Percentiles rank a stretch among this genome's conserved stretches.
Conservation (phyloP, 1,140 invertebrate species). For the Zaprionus vittiger region DNA sequence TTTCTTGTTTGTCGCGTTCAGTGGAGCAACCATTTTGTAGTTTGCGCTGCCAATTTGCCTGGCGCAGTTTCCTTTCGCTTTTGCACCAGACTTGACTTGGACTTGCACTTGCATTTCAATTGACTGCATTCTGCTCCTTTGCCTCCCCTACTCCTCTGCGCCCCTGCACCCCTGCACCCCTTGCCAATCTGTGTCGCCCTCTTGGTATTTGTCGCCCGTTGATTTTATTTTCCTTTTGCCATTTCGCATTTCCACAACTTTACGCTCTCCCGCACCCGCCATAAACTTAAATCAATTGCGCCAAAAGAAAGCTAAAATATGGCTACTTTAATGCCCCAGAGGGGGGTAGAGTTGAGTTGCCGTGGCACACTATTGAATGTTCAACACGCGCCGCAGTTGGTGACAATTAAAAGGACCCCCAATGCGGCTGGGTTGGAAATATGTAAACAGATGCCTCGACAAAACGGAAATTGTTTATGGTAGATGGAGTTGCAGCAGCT, state of each 20-base stretch:
- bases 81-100: constrained; percentile 51
- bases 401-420: constrained; percentile 50
- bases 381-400: constrained; percentile 41
- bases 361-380: constrained; percentile 35
- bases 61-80: constrained; percentile 50
- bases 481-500: not conserved
- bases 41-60: constrained; percentile 77
- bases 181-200: not conserved
- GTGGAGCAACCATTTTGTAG: constrained; percentile 74
- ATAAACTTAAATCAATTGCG: constrained; percentile 67
- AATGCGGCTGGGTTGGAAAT: constrained; percentile 1
- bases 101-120: constrained; percentile 68
- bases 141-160: not conserved
- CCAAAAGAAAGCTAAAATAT: constrained; percentile 7
- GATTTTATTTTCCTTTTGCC: constrained; percentile 57
- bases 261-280: constrained; percentile 56
- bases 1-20: constrained; percentile 65
- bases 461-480: constrained; percentile 6
- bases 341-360: not conserved
- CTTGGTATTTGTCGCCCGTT: constrained; percentile 36
- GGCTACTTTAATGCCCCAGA: constrained; percentile 28
- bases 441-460: constrained; percentile 34
- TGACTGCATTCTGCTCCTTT: constrained; percentile 59
- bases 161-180: not conserved
- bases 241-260: constrained; percentile 60